A percentile compares a stretch with the other conserved stretches of the same genome.
These are phyloP conservation scores for Muntiacus muntjak DNA, from an alignment of 2,113 vertebrate species.

Conservation along the genomic window DNA sequence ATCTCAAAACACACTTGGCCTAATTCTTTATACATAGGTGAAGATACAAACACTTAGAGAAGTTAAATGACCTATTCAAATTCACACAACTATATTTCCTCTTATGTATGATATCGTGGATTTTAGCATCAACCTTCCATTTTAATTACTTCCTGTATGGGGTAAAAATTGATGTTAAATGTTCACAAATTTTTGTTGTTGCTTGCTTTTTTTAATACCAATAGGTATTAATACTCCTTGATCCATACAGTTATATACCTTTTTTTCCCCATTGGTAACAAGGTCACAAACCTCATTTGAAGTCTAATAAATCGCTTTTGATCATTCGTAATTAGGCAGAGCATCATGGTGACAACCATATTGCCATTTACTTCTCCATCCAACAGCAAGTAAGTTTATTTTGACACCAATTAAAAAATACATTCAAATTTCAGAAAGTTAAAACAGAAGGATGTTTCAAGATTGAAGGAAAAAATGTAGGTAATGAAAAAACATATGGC, in stretches of 20 bases:
- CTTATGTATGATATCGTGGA: background rate
- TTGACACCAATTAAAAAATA: background rate
- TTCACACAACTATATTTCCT: background rate
- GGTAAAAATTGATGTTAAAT: background rate
- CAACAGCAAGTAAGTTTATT: background rate
- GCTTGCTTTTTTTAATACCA: background rate
- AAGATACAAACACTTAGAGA: background rate
- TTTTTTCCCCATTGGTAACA: background rate
- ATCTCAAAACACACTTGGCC: background rate
- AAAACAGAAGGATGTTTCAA: background rate
- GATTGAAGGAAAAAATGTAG: background rate
- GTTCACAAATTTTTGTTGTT: background rate
- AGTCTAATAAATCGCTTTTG: background rate
- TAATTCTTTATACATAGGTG: background rate
- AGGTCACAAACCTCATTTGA: background rate
- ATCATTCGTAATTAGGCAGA: background rate
- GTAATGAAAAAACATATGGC: background rate
- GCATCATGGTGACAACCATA: background rate
- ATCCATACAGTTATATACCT: background rate
- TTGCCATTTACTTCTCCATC: background rate
- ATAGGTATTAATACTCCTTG: background rate
- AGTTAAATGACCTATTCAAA: background rate
- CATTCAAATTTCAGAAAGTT: background rate
- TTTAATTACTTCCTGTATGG: background rate
- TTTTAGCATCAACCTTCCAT: background rate